Evolutionary conservation across 1,140 invertebrate genomes (phyloP).

Genomic region (Heliconius himera): DNA sequence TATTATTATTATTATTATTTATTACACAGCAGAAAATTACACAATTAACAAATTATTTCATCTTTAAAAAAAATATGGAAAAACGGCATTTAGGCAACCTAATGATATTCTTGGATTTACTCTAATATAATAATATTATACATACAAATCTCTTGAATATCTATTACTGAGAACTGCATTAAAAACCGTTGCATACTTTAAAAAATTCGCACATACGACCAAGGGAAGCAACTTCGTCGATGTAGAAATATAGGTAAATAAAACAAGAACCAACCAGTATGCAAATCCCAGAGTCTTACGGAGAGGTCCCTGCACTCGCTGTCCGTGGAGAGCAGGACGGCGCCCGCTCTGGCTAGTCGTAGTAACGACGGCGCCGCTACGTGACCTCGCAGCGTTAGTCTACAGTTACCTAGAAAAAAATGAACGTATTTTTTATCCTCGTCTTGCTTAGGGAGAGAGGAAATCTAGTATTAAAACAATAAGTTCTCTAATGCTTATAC

Average conservation of each 20-base stretch:
- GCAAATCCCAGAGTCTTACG: conserved; percentile 90
- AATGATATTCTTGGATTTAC: no score
- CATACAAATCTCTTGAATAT: no score
- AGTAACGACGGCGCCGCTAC: conserved; percentile 88
- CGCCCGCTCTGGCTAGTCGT: conserved; percentile 86
- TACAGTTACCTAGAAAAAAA: conserved; percentile 83
- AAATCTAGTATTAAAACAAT: neutral
- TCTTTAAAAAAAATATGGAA: no score
- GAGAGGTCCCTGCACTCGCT: conserved; percentile 86
- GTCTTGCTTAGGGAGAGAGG: neutral
- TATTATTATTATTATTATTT: no score
- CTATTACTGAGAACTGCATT: no score
- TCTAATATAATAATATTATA: no score
- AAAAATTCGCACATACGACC: no score
- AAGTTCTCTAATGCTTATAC: neutral
- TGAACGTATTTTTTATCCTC: neutral
- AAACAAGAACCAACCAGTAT: conserved; percentile 82
- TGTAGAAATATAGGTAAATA: neutral
- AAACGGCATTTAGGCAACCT: no score
- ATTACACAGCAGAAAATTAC: no score
- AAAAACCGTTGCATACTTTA: no score
- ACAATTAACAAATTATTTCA: no score
- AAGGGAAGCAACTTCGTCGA: no score
- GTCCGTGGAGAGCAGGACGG: conserved; percentile 87
- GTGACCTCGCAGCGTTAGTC: conserved; percentile 88